Base-by-base conservation (phyloP, 1,140 invertebrate genomes). In the Drosophila takahashii region DNA sequence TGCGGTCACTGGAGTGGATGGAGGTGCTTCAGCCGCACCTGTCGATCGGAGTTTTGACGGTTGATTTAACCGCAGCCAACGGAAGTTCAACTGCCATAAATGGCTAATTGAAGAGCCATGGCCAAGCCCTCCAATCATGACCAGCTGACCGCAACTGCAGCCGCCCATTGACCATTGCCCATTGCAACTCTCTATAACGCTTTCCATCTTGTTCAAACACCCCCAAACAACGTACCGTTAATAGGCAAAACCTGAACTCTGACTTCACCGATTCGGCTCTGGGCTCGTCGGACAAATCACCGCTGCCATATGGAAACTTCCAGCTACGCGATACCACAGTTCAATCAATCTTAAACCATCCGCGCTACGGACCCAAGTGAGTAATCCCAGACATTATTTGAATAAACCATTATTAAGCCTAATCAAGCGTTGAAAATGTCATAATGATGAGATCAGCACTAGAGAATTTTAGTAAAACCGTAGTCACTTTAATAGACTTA, bases 191-290 rank as follows among this genome's bases (percentile, higher is more conserved):
- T 57, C 53, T 37, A 26, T 41, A 13, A 18, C 58, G 39, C 41
- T 44, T 36, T 41, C 15, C 26, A 16, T 27, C 4, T 18, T 57
- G 32, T 32, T 9, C 29, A 58, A 22, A 27, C 52, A 11, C 47
- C n/a, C 53, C n/a, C n/a, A n/a, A n/a, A n/a, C n/a, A n/a, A n/a
- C n/a, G n/a, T n/a, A n/a, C n/a, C 18, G 22, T 22, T 10, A 32
- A 16, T 93, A 97, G 97, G 83, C 98, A 98, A 95, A 98, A 98
- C 92, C 93, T 98, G 32, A 98, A 98, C 92, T 98, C 97, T 0
- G 97, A 98, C 92, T 98, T 98, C 91, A 98, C 97, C 50, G 97
- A 98, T 91, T 98, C 97, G 39, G 98, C 97, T 0, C 93, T 98
- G 16, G 97, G 97, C 27, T 97, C 96, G 36, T 96, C 96, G 18